Conservation (phyloP, 2,888 invertebrate genomes). For the Emmelina monodactyla region DNA sequence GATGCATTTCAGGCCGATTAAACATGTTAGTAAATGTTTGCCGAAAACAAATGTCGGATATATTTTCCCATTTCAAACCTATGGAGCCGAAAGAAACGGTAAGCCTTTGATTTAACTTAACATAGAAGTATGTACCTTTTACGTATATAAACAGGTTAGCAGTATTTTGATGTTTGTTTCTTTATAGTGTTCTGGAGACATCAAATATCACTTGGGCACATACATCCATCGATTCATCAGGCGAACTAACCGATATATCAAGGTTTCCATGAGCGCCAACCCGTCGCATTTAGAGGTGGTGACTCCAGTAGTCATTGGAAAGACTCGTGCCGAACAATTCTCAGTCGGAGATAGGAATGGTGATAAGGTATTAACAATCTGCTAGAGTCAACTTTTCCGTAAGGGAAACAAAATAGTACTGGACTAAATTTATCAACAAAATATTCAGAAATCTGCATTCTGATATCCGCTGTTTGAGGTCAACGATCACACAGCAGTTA, state of each 20-base stretch:
- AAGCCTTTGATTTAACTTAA: too few relatives aligned
- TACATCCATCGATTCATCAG: slow-evolving; percentile 80
- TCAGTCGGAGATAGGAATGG: slow-evolving; percentile 80
- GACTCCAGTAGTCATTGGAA: slow-evolving; percentile 87
- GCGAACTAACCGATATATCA: slow-evolving; percentile 78
- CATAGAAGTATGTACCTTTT: too few relatives aligned
- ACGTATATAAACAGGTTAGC: too few relatives aligned
- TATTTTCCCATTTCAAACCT: slow-evolving; percentile 91
- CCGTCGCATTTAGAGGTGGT: slow-evolving; percentile 95
- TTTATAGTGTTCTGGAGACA: slow-evolving; percentile 88
- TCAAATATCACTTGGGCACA: slow-evolving; percentile 92
- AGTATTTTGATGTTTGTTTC: too few relatives aligned
- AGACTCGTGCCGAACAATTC: slow-evolving; percentile 86
- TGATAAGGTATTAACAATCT: slow-evolving; percentile 65
- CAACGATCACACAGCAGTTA: too few relatives aligned
- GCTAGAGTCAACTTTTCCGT: too few relatives aligned
- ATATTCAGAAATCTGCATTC: too few relatives aligned
- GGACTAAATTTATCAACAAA: too few relatives aligned
- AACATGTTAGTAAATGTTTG: slow-evolving; percentile 92
- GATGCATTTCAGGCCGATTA: slow-evolving; percentile 68
- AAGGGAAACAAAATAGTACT: too few relatives aligned
- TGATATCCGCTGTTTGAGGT: too few relatives aligned
- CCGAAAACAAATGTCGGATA: slow-evolving; percentile 87
- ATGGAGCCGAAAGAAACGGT: slow-evolving; percentile 80
- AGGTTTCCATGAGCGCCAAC: slow-evolving; percentile 89